Conservation (phyloP, 2,797 vertebrate genomes). For the Cossypha heuglini region DNA sequence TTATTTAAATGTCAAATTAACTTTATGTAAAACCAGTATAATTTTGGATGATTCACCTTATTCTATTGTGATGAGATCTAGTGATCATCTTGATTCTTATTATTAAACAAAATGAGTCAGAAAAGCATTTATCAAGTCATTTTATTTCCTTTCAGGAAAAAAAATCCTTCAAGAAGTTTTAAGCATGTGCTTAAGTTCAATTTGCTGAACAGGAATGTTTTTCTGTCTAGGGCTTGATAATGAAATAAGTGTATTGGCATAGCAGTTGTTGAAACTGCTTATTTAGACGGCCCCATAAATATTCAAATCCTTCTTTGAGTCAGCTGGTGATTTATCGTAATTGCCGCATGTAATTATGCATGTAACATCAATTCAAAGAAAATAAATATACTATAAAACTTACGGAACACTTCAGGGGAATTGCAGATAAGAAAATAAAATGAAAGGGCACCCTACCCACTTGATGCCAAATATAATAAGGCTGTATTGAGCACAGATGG, state of each 20-base stretch:
- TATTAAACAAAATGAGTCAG: constrained; percentile 25
- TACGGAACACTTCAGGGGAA: not conserved
- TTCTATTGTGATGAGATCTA: constrained; percentile 1
- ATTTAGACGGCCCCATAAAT: constrained; percentile 12
- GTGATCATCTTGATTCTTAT: not conserved
- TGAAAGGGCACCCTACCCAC: not conserved
- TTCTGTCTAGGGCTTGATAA: not conserved
- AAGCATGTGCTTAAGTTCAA: not conserved
- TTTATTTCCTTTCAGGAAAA: not conserved
- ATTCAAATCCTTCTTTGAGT: constrained; percentile 14
- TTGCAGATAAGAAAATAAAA: constrained; percentile 16
- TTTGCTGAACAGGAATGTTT: not conserved
- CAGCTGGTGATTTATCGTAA: constrained; percentile 22
- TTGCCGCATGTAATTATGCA: not conserved
- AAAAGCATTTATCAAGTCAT: not conserved
- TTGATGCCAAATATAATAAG: not conserved
- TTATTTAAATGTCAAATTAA: constrained; percentile 9
- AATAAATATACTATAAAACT: constrained; percentile 1
- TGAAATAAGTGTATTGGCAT: not conserved
- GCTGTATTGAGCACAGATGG: not conserved
- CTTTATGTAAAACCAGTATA: not conserved
- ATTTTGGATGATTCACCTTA: constrained; percentile 32
- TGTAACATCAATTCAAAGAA: not conserved
- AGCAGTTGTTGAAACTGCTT: constrained; percentile 5
- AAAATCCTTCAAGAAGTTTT: not conserved